Conservation (phyloP, 92 coral and sea anemone species). For the Actinostola sp. region DNA sequence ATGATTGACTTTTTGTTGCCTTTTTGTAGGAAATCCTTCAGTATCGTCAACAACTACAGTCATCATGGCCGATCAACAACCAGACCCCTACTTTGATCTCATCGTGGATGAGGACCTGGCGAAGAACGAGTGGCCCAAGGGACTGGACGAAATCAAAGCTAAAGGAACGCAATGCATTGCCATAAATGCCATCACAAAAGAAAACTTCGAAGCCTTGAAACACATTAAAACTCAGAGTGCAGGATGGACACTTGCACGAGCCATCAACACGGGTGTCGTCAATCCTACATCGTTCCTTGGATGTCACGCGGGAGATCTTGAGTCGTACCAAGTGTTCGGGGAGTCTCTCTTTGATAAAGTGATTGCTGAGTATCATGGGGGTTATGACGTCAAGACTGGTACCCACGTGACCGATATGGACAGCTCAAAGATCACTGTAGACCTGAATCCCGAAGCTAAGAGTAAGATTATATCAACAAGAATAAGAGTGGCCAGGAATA, state of each 20-base stretch:
- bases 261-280: constrained; percentile 54
- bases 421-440: constrained; percentile 44
- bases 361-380: constrained; percentile 67
- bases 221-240: constrained; percentile 45
- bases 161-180: constrained; percentile 23
- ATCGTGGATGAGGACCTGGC: constrained; percentile 64
- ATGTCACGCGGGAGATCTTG: constrained; percentile 71
- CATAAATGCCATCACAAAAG: constrained; percentile 33
- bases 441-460: constrained; percentile 45
- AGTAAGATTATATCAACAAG: constrained; percentile 66
- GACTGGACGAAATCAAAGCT: constrained; percentile 24
- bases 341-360: constrained; percentile 61
- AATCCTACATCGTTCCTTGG: constrained; percentile 58
- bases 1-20: not conserved
- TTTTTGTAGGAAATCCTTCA: not conserved
- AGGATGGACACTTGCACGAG: constrained; percentile 66
- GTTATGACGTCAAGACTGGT: constrained; percentile 54
- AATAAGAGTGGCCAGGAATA: constrained; percentile 70
- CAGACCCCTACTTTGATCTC: constrained; percentile 43
- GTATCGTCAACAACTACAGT: not conserved
- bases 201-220: constrained; percentile 58
- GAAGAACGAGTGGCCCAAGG: constrained; percentile 60
- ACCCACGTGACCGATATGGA: constrained; percentile 67
- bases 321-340: constrained; percentile 62
- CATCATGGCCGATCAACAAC: constrained; percentile 21